Conservation (phyloP, 2,797 vertebrate genomes). For the Lepus townsendii region DNA sequence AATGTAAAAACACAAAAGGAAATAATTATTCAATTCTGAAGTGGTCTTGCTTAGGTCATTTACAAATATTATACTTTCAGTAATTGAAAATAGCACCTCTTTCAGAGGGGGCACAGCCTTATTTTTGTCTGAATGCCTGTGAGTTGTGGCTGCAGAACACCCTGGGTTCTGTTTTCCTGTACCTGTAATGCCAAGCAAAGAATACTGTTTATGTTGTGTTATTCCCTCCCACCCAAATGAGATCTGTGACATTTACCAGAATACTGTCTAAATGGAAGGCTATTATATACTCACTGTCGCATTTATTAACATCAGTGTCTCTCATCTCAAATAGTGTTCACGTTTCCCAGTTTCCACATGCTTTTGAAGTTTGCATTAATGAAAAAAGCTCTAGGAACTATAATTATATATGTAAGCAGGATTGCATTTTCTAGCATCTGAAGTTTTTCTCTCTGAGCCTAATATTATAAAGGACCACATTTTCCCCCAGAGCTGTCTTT, state of each 20-base stretch:
- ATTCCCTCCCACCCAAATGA: conserved; percentile 44
- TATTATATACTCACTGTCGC: background rate
- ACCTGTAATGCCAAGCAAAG: conserved; percentile 51
- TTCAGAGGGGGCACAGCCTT: background rate
- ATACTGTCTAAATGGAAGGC: background rate
- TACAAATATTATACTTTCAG: background rate
- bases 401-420: background rate
- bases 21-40: conserved; percentile 41
- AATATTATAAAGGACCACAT: background rate
- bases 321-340: background rate
- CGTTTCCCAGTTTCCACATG: background rate
- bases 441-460: background rate
- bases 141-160: background rate
- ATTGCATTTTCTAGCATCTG: background rate
- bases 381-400: background rate
- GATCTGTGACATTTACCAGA: conserved; percentile 49
- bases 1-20: background rate
- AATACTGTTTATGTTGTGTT: conserved; percentile 35
- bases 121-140: background rate
- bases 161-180: conserved; percentile 53
- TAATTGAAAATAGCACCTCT: background rate
- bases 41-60: background rate
- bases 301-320: conserved; percentile 24
- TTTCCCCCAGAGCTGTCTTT: background rate
- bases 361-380: background rate